Evolutionary conservation across 2,113 vertebrate genomes (phyloP).

Genomic region (Paramormyrops kingsleyae): DNA sequence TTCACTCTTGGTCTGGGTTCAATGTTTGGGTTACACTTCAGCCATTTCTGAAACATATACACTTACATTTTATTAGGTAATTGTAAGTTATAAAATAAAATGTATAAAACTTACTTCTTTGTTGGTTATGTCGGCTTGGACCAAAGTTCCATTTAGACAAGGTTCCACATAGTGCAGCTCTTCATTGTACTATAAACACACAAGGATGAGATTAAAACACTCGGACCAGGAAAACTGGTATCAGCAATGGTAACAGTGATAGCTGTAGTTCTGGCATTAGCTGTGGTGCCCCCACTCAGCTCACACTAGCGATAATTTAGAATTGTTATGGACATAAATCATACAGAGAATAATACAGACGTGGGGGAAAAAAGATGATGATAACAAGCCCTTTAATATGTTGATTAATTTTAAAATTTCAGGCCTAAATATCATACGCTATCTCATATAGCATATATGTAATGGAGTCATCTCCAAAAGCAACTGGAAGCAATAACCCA

Average conservation of each 20-base stretch:
- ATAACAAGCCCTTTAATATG: neutral
- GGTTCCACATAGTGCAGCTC: slow-evolving; percentile 92
- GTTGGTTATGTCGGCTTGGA: slow-evolving; percentile 94
- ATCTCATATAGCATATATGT: neutral
- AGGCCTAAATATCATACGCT: neutral
- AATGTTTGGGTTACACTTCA: neutral
- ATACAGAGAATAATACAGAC: neutral
- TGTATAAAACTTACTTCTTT: slow-evolving; percentile 78
- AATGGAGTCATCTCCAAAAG: neutral
- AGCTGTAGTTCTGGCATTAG: neutral
- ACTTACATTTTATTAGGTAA: neutral
- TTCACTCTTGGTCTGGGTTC: neutral
- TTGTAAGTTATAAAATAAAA: neutral
- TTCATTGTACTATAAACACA: slow-evolving; percentile 82
- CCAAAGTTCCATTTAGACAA: slow-evolving; percentile 89
- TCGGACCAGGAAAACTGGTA: neutral
- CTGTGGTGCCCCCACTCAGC: neutral
- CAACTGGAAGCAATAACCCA: neutral
- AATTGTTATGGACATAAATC: neutral
- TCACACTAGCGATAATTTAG: neutral
- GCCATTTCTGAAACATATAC: neutral
- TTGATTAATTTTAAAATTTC: neutral
- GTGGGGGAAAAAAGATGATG: neutral
- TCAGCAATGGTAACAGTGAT: neutral
- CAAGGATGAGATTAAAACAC: slow-evolving; percentile 26